Evolutionary conservation across 2,888 invertebrate genomes (phyloP), one percentile per base, ranked within the genome.

Genomic region (Adelphocoris suturalis): DNA sequence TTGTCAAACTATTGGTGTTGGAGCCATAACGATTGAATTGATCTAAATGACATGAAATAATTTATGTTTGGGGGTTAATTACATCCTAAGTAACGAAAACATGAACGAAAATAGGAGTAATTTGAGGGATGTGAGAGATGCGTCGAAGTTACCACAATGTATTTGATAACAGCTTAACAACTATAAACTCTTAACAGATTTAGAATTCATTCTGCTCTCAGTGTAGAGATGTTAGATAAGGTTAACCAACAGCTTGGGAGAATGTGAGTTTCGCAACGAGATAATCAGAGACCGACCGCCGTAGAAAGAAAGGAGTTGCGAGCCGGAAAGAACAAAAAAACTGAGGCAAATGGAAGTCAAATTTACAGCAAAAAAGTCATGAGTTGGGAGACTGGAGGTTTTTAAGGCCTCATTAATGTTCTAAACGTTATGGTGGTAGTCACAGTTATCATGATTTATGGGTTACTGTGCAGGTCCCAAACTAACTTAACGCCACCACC

Each of bases 371-470:
- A 68, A 68, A 68, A 68, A 23, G 68, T 68, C 68, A 27, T 68
- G 11, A 68, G 27, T 23, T 4, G 12, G 2, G 23, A 13, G 27
- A 19, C 27, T 12, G 23, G 68, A 23, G 23, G 23, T 9, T n/a
- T 23, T 68, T 23, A 68, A 68, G 68, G 19, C 27, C 68, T 68
- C 68, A 68, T 68, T 68, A 68, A 5, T 4, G 68, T 9, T 13
- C 23, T 3, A 19, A 68, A 19, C 9, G 68, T 68, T 68, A 68
- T 68, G 27, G 68, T 23, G 19, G 23, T 61, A 3, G 61, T 68
- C 9, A 23, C 19, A 68, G 37, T 37, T 68, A 68, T 68, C 68
- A 23, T 23, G 68, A 68, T 68, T 68, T 68, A 68, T 68, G 68
- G 19, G 23, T 68, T 23, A 12, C 23, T 12, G 68, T 7, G 68